Evolutionary conservation across 2,888 invertebrate species (phyloP), one percentile per base, ranked within the genome.

Genomic region (Heliothis peltigera): DNA sequence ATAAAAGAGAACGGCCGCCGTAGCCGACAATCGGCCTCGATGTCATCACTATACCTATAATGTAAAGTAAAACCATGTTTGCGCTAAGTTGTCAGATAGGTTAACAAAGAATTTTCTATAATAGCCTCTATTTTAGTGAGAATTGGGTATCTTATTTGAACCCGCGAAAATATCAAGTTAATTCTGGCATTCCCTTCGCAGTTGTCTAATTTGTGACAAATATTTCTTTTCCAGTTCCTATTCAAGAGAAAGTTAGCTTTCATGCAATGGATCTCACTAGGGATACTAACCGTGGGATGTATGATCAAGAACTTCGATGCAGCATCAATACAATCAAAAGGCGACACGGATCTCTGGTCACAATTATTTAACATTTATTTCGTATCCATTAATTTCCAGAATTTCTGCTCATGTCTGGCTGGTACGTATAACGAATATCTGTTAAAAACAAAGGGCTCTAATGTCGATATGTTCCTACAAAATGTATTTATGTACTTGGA

Each of bases 381-480:
- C 28, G 75, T 97, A 28, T 96, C 96, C 32, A 96, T 97, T 65
- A 94, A 96, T 70, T 96, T 97, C 19, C 97, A 99, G 96, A 97
- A 98, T 54, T 96, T 98, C 74, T 98, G 98, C 86, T 99, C 99
- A 0, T 99, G 99, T 81, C 92, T 98, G 67, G 99, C 99, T 0
- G 99, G 99, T 6, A 99, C 99, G 3, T 99, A 99, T 90, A 99
- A 99, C 88, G 99, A 99, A 88, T 98, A 98, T 91, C 95, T 99
- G 57, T 94, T 99, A 4, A 99, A 99, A 94, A 97, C 97, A 28
- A 96, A 97, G 81, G 98, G 98, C 18, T 96, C 97, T 2, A 96
- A 97, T 75, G 97, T 98, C 0, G 97, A 98, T 86, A 97, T 99
- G 83, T 98, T 98, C 92, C 93, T 99, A 75, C 99, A 99, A 92